phyloP scores from a whole-genome alignment of 2,888 invertebrate species.

The Hyppa rectilinea region DNA sequence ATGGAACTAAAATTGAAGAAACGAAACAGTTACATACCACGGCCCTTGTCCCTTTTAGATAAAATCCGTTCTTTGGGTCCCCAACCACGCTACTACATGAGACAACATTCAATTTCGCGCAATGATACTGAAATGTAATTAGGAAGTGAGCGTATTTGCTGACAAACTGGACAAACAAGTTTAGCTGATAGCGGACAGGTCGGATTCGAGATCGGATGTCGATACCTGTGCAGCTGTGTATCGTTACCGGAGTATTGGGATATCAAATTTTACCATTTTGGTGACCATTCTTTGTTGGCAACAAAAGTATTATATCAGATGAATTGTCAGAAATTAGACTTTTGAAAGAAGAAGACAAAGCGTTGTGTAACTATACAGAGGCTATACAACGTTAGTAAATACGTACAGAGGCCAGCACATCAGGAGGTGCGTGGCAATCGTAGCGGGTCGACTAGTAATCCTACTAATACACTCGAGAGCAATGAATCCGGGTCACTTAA shows the following conservation, averaged over 20 bases:
- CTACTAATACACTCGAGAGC: too few relatives aligned
- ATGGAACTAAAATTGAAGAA: background rate
- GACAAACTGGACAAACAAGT: constrained; percentile 24
- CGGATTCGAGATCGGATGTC: constrained; percentile 16
- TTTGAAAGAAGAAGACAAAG: too few relatives aligned
- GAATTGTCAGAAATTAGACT: too few relatives aligned
- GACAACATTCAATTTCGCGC: constrained; percentile 37
- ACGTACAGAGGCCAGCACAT: too few relatives aligned
- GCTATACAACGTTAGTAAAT: too few relatives aligned
- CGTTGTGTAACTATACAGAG: too few relatives aligned
- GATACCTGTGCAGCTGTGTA: constrained; percentile 22
- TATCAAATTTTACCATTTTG: constrained; percentile 9
- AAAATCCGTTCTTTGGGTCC: background rate
- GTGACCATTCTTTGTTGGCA: background rate
- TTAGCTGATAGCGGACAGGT: constrained; percentile 27
- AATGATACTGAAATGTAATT: constrained; percentile 49
- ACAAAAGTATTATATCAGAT: too few relatives aligned
- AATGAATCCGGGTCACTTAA: too few relatives aligned
- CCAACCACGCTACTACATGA: background rate
- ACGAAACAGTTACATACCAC: background rate
- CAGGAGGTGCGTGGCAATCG: too few relatives aligned
- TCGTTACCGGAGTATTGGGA: background rate
- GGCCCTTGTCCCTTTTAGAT: background rate
- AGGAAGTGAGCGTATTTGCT: constrained; percentile 37
- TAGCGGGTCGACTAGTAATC: too few relatives aligned